Conservation (phyloP, 2,888 invertebrate species). For the Chirona hameri region DNA sequence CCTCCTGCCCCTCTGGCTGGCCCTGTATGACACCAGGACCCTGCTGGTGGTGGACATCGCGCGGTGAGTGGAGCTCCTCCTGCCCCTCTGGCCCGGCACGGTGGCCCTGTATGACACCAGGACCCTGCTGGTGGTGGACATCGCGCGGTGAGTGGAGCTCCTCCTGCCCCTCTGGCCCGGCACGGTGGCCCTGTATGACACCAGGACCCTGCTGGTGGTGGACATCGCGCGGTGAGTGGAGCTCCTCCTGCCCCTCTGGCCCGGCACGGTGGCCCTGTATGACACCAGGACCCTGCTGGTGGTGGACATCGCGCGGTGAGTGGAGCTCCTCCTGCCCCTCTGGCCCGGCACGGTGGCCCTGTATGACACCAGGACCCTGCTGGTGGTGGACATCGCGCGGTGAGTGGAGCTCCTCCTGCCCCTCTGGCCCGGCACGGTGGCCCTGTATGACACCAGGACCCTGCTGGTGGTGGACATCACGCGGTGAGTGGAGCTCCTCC, state of each 20-base stretch:
- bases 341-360: background rate
- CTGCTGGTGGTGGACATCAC: slow-evolving; percentile 4
- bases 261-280: background rate
- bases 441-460: background rate
- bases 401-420: no score
- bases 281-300: background rate
- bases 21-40: background rate
- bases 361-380: background rate
- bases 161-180: background rate
- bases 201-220: background rate
- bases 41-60: slow-evolving; percentile 4
- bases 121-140: background rate
- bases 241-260: background rate
- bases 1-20: background rate
- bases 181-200: background rate
- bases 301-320: no score
- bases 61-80: no score
- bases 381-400: slow-evolving; percentile 3
- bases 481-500: no score
- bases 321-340: background rate
- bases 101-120: background rate
- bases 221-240: no score
- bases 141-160: no score
- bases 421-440: background rate
- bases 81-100: background rate